Percentiles rank a stretch among this genome's conserved stretches.
These are phyloP conservation scores for Rhagoletis zephyria DNA, from an alignment of 1,140 invertebrate genomes.

Conservation along the genomic window DNA sequence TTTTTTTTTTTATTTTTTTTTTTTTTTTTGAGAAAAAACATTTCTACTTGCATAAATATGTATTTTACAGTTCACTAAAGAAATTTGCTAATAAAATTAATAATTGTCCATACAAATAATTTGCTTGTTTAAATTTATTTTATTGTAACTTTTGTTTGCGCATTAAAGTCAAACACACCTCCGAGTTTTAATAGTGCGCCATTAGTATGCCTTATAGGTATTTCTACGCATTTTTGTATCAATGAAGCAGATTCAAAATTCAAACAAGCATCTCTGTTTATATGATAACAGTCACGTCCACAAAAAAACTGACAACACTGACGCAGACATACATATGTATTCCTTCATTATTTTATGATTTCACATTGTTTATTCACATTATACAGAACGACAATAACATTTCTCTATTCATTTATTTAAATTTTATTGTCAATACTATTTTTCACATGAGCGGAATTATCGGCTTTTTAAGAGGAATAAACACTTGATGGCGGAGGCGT, in stretches of 20 bases:
- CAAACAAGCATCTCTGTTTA: not conserved
- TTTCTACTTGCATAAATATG: too few species aligned
- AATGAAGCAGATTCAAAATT: not conserved
- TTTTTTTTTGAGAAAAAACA: too few species aligned
- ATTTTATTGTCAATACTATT: too few species aligned
- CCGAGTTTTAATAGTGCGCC: not conserved
- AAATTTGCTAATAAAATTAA: not conserved
- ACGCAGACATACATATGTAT: not conserved
- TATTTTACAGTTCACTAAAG: not conserved
- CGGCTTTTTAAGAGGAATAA: too few species aligned
- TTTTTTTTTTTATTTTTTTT: too few species aligned
- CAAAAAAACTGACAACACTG: constrained; percentile 7
- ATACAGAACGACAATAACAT: too few species aligned
- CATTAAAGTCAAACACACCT: not conserved
- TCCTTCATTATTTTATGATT: constrained; percentile 14
- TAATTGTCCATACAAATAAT: not conserved
- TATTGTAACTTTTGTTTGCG: not conserved
- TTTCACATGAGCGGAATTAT: too few species aligned
- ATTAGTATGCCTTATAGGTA: not conserved
- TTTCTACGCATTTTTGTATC: too few species aligned
- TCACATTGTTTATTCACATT: not conserved
- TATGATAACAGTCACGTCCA: constrained; percentile 44
- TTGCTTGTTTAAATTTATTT: not conserved
- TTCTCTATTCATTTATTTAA: too few species aligned
- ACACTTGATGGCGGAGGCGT: too few species aligned